Conservation (phyloP, 2,797 vertebrate genomes). For the Nasua narica region DNA sequence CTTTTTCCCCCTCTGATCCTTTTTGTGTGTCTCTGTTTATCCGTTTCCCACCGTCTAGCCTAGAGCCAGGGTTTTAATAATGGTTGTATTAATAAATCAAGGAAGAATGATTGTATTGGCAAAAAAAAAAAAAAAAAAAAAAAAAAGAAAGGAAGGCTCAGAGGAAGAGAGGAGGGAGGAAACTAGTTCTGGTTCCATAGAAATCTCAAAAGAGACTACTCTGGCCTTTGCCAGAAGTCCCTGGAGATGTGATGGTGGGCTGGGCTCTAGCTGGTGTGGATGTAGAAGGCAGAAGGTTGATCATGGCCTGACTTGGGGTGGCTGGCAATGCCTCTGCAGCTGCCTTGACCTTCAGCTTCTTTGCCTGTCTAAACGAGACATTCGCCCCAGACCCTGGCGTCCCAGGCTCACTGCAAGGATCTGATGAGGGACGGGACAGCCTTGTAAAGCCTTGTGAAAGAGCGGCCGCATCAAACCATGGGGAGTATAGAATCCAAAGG, state of each 20-base stretch:
- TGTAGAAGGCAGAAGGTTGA: neutral
- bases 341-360: neutral
- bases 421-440: neutral
- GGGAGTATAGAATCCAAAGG: neutral
- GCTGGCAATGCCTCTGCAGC: neutral
- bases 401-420: neutral
- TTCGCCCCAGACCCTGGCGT: neutral
- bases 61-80: slow-evolving; percentile 17
- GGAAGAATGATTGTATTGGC: neutral
- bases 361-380: neutral
- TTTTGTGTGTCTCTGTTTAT: neutral
- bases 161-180: neutral
- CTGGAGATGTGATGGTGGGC: neutral
- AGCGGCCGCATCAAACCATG: fast-evolving
- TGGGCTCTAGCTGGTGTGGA: too few species aligned
- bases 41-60: neutral
- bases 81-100: slow-evolving; percentile 39
- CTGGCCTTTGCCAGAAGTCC: neutral
- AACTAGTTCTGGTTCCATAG: neutral
- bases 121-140: neutral
- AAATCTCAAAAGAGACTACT: neutral
- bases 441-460: neutral
- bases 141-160: neutral
- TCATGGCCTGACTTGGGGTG: neutral
- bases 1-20: neutral